These are phyloP conservation scores for Sinotaia quadrata DNA, from an alignment of 2,888 invertebrate species.

Conservation along the genomic window DNA sequence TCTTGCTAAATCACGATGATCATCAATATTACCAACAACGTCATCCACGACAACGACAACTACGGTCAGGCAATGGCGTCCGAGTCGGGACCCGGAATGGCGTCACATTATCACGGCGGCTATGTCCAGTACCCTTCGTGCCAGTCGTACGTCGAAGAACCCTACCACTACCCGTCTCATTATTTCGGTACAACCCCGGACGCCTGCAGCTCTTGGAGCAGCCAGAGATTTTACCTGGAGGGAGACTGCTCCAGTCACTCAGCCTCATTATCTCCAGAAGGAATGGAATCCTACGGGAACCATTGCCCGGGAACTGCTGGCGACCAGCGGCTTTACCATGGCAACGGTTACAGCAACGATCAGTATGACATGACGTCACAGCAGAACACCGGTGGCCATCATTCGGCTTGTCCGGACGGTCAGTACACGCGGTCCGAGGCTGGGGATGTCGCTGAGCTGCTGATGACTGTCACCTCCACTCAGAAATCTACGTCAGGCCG, in stretches of 20 bases:
- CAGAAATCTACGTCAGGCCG: no score
- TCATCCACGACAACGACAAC: no score
- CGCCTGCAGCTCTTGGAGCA: slow-evolving; percentile 13
- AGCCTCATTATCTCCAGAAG: neutral
- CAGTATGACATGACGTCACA: slow-evolving; percentile 1
- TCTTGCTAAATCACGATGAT: no score
- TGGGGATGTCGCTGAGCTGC: neutral
- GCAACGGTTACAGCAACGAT: neutral
- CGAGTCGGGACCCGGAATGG: no score
- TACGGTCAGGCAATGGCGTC: no score
- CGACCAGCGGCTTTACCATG: slow-evolving; percentile 4
- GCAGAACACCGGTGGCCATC: neutral
- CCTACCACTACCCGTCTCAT: slow-evolving; percentile 1
- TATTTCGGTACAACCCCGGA: slow-evolving; percentile 3
- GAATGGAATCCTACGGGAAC: neutral
- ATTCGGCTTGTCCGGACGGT: no score
- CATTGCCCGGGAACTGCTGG: neutral
- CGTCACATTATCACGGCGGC: neutral
- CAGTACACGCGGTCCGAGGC: neutral
- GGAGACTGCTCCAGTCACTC: neutral
- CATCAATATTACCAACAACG: no score
- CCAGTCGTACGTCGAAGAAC: slow-evolving; percentile 19
- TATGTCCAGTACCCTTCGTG: slow-evolving; percentile 24
- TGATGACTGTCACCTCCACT: neutral
- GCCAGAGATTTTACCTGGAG: slow-evolving; percentile 17